Conservation (phyloP, 2,113 vertebrate species). For the Labeo rohita region DNA sequence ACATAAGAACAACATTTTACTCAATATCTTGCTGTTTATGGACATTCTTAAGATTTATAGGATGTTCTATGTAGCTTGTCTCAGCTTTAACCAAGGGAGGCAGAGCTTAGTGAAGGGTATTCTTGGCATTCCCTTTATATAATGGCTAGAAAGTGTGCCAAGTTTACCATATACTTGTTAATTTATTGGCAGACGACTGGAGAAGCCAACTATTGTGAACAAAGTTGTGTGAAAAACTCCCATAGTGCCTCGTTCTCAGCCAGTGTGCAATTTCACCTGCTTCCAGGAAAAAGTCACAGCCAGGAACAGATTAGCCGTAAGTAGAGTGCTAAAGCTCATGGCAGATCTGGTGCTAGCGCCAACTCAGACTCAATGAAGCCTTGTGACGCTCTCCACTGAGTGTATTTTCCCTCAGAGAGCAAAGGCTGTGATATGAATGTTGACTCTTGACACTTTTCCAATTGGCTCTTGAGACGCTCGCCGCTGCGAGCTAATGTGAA, state of each 20-base stretch:
- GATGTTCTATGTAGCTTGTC: background rate
- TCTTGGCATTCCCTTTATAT: background rate
- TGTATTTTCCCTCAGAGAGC: background rate
- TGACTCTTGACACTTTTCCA: constrained; percentile 14
- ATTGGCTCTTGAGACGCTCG: background rate
- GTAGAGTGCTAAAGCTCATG: background rate
- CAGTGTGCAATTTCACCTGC: background rate
- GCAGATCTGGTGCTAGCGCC: background rate
- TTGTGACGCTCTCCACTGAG: background rate
- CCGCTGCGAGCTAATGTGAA: background rate
- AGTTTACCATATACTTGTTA: background rate
- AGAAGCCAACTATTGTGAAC: background rate
- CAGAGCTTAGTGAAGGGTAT: background rate
- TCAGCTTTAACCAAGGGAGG: background rate
- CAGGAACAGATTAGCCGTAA: constrained; percentile 20
- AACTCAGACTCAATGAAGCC: background rate
- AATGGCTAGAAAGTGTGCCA: background rate
- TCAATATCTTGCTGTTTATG: background rate
- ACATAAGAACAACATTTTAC: background rate
- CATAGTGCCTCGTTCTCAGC: background rate
- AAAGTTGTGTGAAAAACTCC: background rate
- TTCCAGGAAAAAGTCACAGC: constrained; percentile 4
- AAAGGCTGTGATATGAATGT: background rate
- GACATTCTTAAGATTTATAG: background rate
- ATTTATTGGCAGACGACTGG: background rate